Base-by-base conservation (phyloP, 2,888 invertebrate genomes). In the Spisula solida region DNA sequence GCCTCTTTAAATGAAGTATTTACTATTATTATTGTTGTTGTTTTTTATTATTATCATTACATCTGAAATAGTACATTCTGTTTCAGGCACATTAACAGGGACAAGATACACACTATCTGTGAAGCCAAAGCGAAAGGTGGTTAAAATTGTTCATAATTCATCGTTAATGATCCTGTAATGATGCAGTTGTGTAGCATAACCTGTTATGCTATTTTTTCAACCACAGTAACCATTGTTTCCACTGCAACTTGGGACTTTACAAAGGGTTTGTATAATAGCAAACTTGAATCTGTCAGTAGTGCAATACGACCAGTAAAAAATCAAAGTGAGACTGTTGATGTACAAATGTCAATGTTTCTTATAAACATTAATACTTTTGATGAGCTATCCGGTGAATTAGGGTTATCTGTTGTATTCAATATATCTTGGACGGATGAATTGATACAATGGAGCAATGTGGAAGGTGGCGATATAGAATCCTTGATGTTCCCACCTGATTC, bases 341-440 rank as follows among this genome's bases (percentile, higher is more conserved):
- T 91, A 25, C 14, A 75, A 16, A 18, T 91, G 1, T 41, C n/a
- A 25, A 81, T 85, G 18, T 56, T n/a, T 20, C 41, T 90, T 5
- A 51, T 84, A 0, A 86, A 82, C 18, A 66, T 92, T 0, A 90
- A 90, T 31, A 85, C 60, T 4, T 92, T 92, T 34, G 86, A 92
- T 29, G 90, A 92, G 82, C 55, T 89, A 2, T 88, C 90, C 0
- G 90, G 92, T 2, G 86, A 86, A 56, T 16, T 90, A 8, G 48
- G 80, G 1, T 2, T 89, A 18, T 51, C 78, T 25, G 34, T 88
- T 51, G 25, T 75, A 2, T 87, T 90, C 60, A 20, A 31, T 16
- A 47, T 90, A 0, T 16, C 20, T 8, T 92, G 92, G 92, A 84
- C 5, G 8, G 92, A 92, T 12, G 85, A 88, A 25, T 31, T 88